Evolutionary conservation across 2,888 invertebrate species (phyloP), one percentile per base, ranked within the genome.

Genomic region (Prosopocoilus inquinatus): DNA sequence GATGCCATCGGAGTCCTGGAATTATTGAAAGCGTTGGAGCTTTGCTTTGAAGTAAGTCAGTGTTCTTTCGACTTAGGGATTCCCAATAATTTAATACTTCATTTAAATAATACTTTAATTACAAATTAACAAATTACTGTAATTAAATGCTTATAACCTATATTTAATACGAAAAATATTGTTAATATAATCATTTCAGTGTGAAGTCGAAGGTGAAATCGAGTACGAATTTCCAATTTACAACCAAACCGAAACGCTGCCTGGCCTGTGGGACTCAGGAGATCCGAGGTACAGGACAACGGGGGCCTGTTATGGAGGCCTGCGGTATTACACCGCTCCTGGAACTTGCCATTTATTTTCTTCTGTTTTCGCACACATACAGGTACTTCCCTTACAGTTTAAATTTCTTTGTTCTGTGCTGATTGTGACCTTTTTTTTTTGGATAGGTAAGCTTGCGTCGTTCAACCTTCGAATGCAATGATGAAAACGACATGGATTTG

Each of bases 141-240:
- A n/a, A n/a, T n/a, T n/a, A n/a, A 20, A 20, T 28, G 20, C n/a
- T n/a, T n/a, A n/a, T 36, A 35, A 33, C 1, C 34, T 32, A 20
- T 28, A 28, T 28, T 28, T 28, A 28, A 28, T 28, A 5, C 3
- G 7, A 28, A 3, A 28, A 28, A 28, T 5, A 28, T 28, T 28
- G 20, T 28, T 5, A 28, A 28, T 5, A 28, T 28, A 5, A 7
- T 28, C 8, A 58, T 75, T 75, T 53, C 75, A 85, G 80, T 87
- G 86, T 72, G 87, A 88, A 65, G 82, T 84, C 33, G 87, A 87
- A 55, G 87, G 84, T 2, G 88, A 89, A 66, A 77, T 85, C 9
- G 88, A 89, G 67, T 90, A 86, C 71, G 90, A 90, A 75, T 88
- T 90, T 69, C 89, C 90, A 0, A 84, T 87, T 65, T 84, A 88